These are phyloP conservation scores for Sebastes nivosus DNA, from an alignment of 2,797 vertebrate genomes.

Conservation along the genomic window DNA sequence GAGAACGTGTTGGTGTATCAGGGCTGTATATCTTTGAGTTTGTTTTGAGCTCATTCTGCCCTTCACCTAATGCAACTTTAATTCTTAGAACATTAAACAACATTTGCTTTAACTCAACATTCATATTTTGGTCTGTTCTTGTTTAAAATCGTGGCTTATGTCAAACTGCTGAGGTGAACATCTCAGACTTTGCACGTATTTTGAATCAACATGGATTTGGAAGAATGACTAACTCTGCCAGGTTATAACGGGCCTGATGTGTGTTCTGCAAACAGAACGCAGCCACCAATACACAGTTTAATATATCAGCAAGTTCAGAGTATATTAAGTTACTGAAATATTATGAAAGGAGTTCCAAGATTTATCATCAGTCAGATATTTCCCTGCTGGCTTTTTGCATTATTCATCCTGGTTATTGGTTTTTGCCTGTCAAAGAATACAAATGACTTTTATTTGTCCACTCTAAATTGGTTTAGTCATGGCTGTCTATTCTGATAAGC, in stretches of 20 bases:
- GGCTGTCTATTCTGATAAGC: conserved; percentile 50
- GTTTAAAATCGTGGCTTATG: not conserved
- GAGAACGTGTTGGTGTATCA: not conserved
- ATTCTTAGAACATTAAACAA: not conserved
- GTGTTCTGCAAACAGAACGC: conserved; percentile 18
- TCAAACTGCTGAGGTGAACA: not conserved
- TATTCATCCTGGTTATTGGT: conserved; percentile 50
- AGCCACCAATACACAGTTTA: conserved; percentile 3
- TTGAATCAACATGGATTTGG: not conserved
- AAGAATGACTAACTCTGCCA: not conserved
- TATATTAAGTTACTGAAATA: conserved; percentile 41
- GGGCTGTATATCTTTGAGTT: not conserved
- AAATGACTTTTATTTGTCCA: conserved; percentile 51
- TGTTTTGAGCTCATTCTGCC: not conserved
- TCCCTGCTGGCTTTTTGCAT: conserved; percentile 45
- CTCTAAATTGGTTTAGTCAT: conserved; percentile 53
- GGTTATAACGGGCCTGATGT: not conserved
- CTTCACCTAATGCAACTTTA: not conserved
- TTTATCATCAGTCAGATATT: conserved; percentile 47
- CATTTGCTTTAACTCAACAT: not conserved
- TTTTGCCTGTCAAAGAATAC: conserved; percentile 50
- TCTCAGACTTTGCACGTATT: not conserved
- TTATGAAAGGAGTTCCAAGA: conserved; percentile 31
- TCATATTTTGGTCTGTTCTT: not conserved
- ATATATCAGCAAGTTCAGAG: conserved; percentile 12